phyloP scores from a whole-genome alignment of 2,888 invertebrate species.

The Cataglyphis cursor region DNA sequence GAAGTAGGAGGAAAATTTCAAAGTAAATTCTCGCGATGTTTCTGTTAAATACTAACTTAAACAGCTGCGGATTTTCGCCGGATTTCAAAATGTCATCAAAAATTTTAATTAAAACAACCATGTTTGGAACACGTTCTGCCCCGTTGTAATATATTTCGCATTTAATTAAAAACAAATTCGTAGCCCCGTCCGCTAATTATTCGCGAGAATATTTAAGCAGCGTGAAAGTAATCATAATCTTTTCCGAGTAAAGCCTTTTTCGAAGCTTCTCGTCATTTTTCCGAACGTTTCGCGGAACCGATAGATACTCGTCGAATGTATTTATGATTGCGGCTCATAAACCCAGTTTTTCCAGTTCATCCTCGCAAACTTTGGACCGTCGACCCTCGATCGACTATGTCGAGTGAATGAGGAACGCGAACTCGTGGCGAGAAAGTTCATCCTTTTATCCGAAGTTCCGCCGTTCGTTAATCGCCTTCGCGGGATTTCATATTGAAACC shows the following conservation, averaged over 20 bases:
- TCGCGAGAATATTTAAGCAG: background rate
- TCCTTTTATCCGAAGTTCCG: conserved; percentile 58
- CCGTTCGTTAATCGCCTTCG: conserved; percentile 65
- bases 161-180: conserved; percentile 40
- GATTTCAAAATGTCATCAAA: conserved; percentile 18
- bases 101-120: conserved; percentile 41
- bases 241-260: background rate
- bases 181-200: background rate
- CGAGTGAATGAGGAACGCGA: conserved; percentile 37
- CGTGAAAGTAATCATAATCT: background rate
- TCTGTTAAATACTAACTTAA: background rate
- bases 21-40: conserved; percentile 16
- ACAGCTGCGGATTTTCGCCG: background rate
- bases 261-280: background rate
- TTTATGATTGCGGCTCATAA: conserved; percentile 28
- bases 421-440: conserved; percentile 56
- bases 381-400: background rate
- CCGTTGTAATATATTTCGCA: background rate
- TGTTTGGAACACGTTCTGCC: background rate
- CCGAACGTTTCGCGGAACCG: background rate
- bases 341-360: conserved; percentile 4
- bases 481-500: conserved; percentile 50
- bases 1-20: conserved; percentile 14
- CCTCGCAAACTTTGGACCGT: conserved; percentile 16
- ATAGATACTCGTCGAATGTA: background rate